Evolutionary conservation across 2,888 invertebrate genomes (phyloP).

Genomic region (Noctuana brunneofusca): DNA sequence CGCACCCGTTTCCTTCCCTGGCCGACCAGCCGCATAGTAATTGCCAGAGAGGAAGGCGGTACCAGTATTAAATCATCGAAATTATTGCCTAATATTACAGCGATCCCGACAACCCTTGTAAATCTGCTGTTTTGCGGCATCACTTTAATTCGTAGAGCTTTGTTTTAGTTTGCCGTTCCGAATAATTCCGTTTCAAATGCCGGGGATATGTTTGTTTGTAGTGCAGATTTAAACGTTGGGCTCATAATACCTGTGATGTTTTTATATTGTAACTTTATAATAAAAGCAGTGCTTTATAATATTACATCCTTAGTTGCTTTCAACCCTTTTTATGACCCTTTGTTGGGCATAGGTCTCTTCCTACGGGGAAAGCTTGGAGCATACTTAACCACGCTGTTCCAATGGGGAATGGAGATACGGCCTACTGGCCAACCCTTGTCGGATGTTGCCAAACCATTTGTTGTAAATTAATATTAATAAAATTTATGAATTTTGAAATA

Average conservation of each 20-base stretch:
- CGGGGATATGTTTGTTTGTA: conserved; percentile 46
- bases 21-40: conserved; percentile 75
- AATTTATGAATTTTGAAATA: too few relatives aligned
- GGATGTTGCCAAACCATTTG: too few relatives aligned
- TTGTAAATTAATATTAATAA: too few relatives aligned
- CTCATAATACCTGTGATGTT: conserved; percentile 1
- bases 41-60: conserved; percentile 68
- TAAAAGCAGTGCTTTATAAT: background rate
- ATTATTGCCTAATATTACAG: conserved; percentile 79
- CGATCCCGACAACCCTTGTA: conserved; percentile 59
- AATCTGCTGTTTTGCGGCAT: conserved; percentile 66
- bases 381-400: too few relatives aligned
- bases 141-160: conserved; percentile 64
- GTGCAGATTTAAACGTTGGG: conserved; percentile 8
- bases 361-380: too few relatives aligned
- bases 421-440: too few relatives aligned
- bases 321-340: too few relatives aligned
- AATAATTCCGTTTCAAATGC: conserved; percentile 56
- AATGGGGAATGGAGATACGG: too few relatives aligned
- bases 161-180: conserved; percentile 56
- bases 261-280: background rate
- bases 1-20: conserved; percentile 76
- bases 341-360: too few relatives aligned
- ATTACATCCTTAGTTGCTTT: too few relatives aligned
- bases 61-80: conserved; percentile 75